Evolutionary conservation across 2,888 invertebrate genomes (phyloP).

Genomic region (Tryphoninae sp.): DNA sequence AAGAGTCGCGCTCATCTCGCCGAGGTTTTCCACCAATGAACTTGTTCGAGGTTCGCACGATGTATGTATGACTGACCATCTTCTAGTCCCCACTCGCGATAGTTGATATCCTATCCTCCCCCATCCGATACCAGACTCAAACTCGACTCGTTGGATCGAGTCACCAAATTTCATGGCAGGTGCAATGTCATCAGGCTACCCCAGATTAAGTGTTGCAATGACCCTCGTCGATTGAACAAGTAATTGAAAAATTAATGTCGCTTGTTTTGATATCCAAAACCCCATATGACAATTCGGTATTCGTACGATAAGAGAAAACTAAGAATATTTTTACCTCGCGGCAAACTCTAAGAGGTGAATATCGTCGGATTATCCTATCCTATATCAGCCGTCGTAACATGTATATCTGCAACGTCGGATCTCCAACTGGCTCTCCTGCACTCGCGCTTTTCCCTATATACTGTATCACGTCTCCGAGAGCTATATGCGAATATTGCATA

Average conservation of each 20-base stretch:
- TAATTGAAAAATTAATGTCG: too few species aligned
- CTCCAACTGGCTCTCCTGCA: conserved; percentile 27
- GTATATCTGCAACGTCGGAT: conserved; percentile 72
- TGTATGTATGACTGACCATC: conserved; percentile 53
- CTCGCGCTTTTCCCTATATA: conserved; percentile 68
- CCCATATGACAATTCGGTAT: background rate
- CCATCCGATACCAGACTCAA: too few species aligned
- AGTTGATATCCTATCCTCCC: conserved; percentile 3
- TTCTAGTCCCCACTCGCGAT: conserved; percentile 10
- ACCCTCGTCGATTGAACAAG: too few species aligned
- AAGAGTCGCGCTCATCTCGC: conserved; percentile 67
- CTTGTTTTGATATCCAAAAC: too few species aligned
- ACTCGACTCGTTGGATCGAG: background rate
- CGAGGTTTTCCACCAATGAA: conserved; percentile 21
- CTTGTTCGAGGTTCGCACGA: background rate
- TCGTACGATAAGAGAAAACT: conserved; percentile 1
- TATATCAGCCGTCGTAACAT: conserved; percentile 50
- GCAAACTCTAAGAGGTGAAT: conserved; percentile 38
- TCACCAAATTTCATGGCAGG: too few species aligned
- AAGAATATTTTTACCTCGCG: conserved; percentile 17
- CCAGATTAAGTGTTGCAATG: too few species aligned
- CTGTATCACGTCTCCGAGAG: conserved; percentile 77
- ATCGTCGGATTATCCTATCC: conserved; percentile 41
- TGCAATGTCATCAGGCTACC: too few species aligned
- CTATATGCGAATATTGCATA: conserved; percentile 76